A percentile compares a stretch with the other conserved stretches of the same genome.
Evolutionary conservation across 2,113 vertebrate genomes (phyloP).

Genomic region (Dromaius novaehollandiae): DNA sequence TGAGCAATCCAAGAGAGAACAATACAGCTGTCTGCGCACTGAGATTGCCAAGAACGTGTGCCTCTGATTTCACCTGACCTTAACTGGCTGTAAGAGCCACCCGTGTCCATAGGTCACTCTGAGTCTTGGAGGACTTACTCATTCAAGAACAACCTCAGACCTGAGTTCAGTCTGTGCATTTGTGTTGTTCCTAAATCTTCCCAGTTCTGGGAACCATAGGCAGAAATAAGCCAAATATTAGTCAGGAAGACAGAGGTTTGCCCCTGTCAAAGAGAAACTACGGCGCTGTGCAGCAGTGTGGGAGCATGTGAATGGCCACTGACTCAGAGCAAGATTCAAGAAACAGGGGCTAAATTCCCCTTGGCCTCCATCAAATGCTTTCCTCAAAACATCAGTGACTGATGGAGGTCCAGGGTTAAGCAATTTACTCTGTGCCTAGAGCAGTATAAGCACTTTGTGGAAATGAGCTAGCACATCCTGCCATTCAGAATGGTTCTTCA

Average conservation of each 20-base stretch:
- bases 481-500: not conserved
- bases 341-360: not conserved
- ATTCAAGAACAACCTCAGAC: not conserved
- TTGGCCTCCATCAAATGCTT: not conserved
- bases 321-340: not conserved
- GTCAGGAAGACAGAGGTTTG: not conserved
- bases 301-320: not conserved
- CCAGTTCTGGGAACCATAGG: not conserved
- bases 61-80: not conserved
- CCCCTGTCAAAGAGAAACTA: not conserved
- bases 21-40: not conserved
- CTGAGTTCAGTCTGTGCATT: not conserved
- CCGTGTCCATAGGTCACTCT: not conserved
- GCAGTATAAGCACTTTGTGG: not conserved
- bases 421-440: not conserved
- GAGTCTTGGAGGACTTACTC: accelerated
- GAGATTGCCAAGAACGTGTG: not conserved
- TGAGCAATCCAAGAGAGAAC: not conserved
- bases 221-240: not conserved
- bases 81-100: not conserved
- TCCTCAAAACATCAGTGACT: not conserved
- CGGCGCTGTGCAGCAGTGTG: not conserved
- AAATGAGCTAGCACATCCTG: not conserved
- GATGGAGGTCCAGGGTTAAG: not conserved
- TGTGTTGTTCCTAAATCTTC: not conserved